These are phyloP conservation scores for Nicator chloris DNA, from an alignment of 2,113 vertebrate genomes.

Conservation along the genomic window DNA sequence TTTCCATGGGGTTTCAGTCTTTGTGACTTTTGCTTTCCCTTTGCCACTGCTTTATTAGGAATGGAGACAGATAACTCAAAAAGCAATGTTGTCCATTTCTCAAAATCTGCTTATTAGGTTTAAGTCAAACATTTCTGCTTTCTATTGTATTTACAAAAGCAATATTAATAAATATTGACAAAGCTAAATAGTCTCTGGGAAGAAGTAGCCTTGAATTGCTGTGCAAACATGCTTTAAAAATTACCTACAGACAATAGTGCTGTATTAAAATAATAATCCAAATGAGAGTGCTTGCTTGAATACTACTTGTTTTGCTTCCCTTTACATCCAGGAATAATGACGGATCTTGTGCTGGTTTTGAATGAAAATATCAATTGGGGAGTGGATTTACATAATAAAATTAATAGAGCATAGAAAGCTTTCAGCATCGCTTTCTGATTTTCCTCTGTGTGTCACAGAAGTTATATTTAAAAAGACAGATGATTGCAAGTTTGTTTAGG, in stretches of 20 bases:
- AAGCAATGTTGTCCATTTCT: neutral
- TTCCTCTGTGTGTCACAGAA: constrained; percentile 23
- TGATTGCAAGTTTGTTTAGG: constrained; percentile 46
- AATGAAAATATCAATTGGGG: constrained; percentile 51
- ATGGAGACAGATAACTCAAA: neutral
- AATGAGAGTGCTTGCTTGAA: constrained; percentile 22
- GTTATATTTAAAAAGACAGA: constrained; percentile 51
- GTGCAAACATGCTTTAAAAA: constrained; percentile 55
- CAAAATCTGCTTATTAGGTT: constrained; percentile 42
- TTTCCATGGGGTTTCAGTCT: neutral
- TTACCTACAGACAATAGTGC: constrained; percentile 24
- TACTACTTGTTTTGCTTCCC: constrained; percentile 23
- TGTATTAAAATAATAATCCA: constrained; percentile 52
- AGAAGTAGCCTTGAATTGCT: constrained; percentile 31
- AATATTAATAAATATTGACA: constrained; percentile 58
- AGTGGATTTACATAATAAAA: constrained; percentile 67
- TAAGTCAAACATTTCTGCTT: constrained; percentile 44
- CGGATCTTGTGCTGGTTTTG: neutral
- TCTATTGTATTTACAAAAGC: constrained; percentile 47
- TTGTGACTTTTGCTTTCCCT: neutral
- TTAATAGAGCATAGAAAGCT: constrained; percentile 53
- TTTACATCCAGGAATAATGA: constrained; percentile 23
- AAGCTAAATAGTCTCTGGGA: constrained; percentile 41
- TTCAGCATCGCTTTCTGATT: constrained; percentile 32
- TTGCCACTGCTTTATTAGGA: neutral